Base-by-base conservation (phyloP, 2,113 vertebrate genomes). In the Puntigrus tetrazona region DNA sequence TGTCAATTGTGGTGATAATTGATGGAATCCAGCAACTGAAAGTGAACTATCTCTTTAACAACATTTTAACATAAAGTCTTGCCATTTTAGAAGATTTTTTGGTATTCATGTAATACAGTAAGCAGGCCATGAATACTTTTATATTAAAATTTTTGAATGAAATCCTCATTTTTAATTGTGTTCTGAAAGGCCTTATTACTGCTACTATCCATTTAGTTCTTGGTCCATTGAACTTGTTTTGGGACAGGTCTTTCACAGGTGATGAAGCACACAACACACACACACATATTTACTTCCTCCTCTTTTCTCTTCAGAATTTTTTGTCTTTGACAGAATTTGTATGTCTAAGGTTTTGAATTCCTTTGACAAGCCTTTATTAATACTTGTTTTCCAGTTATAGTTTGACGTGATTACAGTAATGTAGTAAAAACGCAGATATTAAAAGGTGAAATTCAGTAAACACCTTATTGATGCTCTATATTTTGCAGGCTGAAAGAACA, bases 231-330 rank as follows among this genome's bases (percentile, higher is more conserved):
- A 2, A 94, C 96, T 41, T 99, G 97, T n/a, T 85, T 94, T 98
- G 0, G 97, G 97, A 34, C 92, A 97, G 91, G 93, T 90, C 76
- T 97, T 99, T 92, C 97, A 86, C 96, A 97, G 95, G 97, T 98
- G 89, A 89, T 92, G 5, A 63, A 76, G 31, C 25, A 36, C 31
- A 22, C 25, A 57, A 36, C 67, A 70, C 31, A 59, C 18, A 43
- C 18, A n/a, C 61, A 55, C 10, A 55, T 38, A 55, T 34, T 20
- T 63, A 11, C 8, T 20, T 29, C 10, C 27, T n/a, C n/a, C 14
- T 47, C n/a, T n/a, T 61, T 18, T 38, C 47, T 25, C 25, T 29
- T 47, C 7, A 41, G 7, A n/a, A 63, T 47, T 31, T 34, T 11
- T 16, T 2, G 2, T 16, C 34, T 34, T 38, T n/a, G n/a, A 0